phyloP scores from a whole-genome alignment of 2,797 vertebrate genomes.

The Platyrinchus mystaceus region DNA sequence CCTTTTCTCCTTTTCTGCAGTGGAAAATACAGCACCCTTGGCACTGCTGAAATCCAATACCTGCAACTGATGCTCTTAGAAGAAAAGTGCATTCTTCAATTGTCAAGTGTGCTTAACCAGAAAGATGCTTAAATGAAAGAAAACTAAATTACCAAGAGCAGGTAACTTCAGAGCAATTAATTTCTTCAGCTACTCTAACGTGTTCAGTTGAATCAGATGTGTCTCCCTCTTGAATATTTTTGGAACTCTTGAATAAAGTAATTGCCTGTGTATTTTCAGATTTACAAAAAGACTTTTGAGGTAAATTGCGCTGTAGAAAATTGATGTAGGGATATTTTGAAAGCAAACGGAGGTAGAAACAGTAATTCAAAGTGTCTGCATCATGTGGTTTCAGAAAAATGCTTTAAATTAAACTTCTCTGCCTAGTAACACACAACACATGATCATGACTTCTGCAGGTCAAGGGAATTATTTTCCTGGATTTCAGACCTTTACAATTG shows the following conservation, averaged over 20 bases:
- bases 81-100: slow-evolving; percentile 33
- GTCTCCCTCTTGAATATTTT: background rate
- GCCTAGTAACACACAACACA: background rate
- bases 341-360: background rate
- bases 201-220: background rate
- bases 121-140: slow-evolving; percentile 7
- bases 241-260: background rate
- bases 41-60: background rate
- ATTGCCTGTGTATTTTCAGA: background rate
- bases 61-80: background rate
- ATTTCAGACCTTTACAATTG: background rate
- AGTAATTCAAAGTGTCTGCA: background rate
- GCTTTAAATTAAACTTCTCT: background rate
- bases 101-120: slow-evolving; percentile 41
- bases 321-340: background rate
- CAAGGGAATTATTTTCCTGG: background rate
- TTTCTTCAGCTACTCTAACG: background rate
- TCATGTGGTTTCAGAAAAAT: background rate
- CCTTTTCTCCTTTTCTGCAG: background rate
- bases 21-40: background rate
- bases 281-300: background rate
- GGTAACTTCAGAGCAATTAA: slow-evolving; percentile 49
- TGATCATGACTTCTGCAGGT: background rate
- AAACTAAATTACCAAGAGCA: background rate
- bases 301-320: background rate